Percentiles rank a stretch among this genome's conserved stretches.
phyloP scores from a whole-genome alignment of 2,113 vertebrate genomes.

The Calypte anna region DNA sequence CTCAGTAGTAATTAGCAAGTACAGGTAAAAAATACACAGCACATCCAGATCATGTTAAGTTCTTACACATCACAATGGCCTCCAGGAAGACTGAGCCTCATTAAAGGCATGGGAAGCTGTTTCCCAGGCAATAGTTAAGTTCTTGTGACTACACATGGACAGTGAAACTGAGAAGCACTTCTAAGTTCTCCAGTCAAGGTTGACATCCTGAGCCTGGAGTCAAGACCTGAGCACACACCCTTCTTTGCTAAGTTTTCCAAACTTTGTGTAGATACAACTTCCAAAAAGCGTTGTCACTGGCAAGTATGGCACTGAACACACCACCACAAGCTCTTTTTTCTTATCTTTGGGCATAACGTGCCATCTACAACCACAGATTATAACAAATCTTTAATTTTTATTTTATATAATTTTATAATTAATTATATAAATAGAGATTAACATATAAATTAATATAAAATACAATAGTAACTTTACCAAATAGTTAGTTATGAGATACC shows the following conservation, averaged over 20 bases:
- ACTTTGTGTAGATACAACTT: background rate
- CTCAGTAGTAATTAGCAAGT: background rate
- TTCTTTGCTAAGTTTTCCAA: background rate
- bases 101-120: background rate
- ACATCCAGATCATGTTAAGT: background rate
- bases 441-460: background rate
- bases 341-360: background rate
- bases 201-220: background rate
- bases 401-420: too few species aligned
- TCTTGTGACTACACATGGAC: background rate
- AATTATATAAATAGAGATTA: too few species aligned
- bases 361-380: background rate
- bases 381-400: too few species aligned
- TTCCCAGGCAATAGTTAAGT: background rate
- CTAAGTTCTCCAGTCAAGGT: background rate
- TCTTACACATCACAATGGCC: background rate
- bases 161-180: background rate
- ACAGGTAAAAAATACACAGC: background rate
- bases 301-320: background rate
- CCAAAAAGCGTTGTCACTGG: accelerated
- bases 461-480: background rate
- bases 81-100: background rate
- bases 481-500: background rate
- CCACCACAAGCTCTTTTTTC: background rate
- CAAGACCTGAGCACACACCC: accelerated